Evolutionary conservation across 2,797 vertebrate genomes (phyloP), one percentile per base, ranked within the genome.

Genomic region (Clamator glandarius): DNA sequence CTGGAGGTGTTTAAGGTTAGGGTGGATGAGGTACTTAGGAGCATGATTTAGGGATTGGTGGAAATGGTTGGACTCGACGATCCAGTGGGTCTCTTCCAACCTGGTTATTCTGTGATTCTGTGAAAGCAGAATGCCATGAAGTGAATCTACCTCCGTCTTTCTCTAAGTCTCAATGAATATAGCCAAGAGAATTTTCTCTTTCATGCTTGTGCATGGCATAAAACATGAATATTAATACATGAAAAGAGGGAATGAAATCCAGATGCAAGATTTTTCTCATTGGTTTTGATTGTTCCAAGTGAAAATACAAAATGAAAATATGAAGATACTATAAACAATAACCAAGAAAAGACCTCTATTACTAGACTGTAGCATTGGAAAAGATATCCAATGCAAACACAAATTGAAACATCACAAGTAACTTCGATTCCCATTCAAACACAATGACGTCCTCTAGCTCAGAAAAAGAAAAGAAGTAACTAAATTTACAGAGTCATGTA

Each of bases 401-500:
- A 11, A 73, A 87, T 35, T 86, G 82, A 86, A 88, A 77, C 76
- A 92, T 88, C 46, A 86, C 20, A 92, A 84, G 28, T 84, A 28
- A 95, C 57, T 93, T 59, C 67, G 87, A 74, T 92, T 91, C 69
- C 57, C 48, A 66, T 87, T 94, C 83, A 93, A 88, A 82, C 76
- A 89, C 36, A 90, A 67, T 52, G 8, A 33, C 90, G 41, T 93
- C 93, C 82, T 86, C 82, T 64, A 88, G 92, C 69, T 82, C 5
- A 84, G n/a, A 16, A 82, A 58, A 44, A 44, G 42, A 18, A 39
- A 39, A 76, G 76, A 16, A 46, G 35, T 23, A 92, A 28, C 79
- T 91, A 70, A 69, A 93, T 84, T 79, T 92, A 92, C 84, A 81
- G 84, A 87, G 72, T 87, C 72, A 87, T 96, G n/a, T 28, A 81